Conservation (phyloP, 1,140 invertebrate species). For the Heliconius melpomene region DNA sequence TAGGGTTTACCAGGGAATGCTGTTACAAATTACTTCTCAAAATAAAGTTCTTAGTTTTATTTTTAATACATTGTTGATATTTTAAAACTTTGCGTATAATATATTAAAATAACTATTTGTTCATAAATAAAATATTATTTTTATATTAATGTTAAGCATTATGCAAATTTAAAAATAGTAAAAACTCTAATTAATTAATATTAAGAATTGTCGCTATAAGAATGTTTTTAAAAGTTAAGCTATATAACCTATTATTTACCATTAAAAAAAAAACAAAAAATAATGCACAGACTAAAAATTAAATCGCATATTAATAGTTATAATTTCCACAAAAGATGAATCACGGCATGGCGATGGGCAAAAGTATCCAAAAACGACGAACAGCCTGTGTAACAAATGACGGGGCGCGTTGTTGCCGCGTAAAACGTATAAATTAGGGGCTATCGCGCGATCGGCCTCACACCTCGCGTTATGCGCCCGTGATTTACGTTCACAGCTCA, state of each 20-base stretch:
- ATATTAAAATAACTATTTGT: neutral
- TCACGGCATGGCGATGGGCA: conserved; percentile 10
- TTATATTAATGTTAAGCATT: too few relatives aligned
- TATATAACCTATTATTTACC: neutral
- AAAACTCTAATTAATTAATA: too few relatives aligned
- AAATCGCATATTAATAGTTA: conserved; percentile 3
- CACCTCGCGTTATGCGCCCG: conserved; percentile 74
- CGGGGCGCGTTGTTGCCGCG: conserved; percentile 73
- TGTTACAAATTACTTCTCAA: neutral
- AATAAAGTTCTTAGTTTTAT: conserved; percentile 1
- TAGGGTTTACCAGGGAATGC: neutral
- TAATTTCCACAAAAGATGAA: conserved; percentile 16
- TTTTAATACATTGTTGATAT: neutral
- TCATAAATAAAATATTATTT: neutral
- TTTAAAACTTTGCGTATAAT: neutral
- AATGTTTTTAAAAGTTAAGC: too few relatives aligned
- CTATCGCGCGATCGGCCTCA: conserved; percentile 78
- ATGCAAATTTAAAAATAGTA: too few relatives aligned
- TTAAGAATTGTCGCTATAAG: too few relatives aligned
- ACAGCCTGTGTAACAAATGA: conserved; percentile 61
- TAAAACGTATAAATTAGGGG: conserved; percentile 79
- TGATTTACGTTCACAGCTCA: conserved; percentile 70
- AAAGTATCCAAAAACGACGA: conserved; percentile 23
- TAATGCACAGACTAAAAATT: neutral
- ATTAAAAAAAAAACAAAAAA: neutral